A percentile compares a stretch with the other conserved stretches of the same genome.
Conservation (phyloP, 2,113 vertebrate genomes). For the Brevimyrus niger region DNA sequence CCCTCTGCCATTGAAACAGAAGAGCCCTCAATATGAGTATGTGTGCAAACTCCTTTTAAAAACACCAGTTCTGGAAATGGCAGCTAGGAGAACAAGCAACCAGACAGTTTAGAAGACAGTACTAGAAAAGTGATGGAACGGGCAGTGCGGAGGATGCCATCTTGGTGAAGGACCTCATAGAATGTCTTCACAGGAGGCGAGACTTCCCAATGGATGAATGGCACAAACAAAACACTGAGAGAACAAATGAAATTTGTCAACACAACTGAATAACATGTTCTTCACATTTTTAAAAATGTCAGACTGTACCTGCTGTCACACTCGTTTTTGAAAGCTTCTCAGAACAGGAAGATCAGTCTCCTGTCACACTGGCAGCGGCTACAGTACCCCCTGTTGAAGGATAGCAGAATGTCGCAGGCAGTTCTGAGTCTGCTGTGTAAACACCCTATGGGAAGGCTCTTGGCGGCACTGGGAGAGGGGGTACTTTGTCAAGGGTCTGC, state of each 20-base stretch:
- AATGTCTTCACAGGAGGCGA: background rate
- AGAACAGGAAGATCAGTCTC: background rate
- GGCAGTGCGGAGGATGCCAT: background rate
- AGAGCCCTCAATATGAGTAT: constrained; percentile 58
- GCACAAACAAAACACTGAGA: background rate
- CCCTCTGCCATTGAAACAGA: constrained; percentile 58
- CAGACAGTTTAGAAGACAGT: background rate
- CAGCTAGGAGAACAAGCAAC: background rate
- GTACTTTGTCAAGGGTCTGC: background rate
- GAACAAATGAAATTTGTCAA: background rate
- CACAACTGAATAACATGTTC: background rate
- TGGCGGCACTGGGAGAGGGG: constrained; percentile 15
- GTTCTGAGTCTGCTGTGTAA: constrained; percentile 46
- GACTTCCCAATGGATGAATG: background rate
- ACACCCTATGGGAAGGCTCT: constrained; percentile 31
- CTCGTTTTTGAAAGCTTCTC: background rate
- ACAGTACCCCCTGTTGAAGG: background rate
- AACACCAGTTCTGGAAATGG: constrained; percentile 26
- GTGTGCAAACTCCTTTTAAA: constrained; percentile 50
- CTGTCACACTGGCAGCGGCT: background rate
- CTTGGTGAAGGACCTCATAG: background rate
- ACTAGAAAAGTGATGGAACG: background rate
- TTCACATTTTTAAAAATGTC: background rate
- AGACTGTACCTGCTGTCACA: background rate
- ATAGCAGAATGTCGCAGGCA: constrained; percentile 29